Evolutionary conservation across 2,888 invertebrate genomes (phyloP).

Genomic region (Caenorhabditis sp.): DNA sequence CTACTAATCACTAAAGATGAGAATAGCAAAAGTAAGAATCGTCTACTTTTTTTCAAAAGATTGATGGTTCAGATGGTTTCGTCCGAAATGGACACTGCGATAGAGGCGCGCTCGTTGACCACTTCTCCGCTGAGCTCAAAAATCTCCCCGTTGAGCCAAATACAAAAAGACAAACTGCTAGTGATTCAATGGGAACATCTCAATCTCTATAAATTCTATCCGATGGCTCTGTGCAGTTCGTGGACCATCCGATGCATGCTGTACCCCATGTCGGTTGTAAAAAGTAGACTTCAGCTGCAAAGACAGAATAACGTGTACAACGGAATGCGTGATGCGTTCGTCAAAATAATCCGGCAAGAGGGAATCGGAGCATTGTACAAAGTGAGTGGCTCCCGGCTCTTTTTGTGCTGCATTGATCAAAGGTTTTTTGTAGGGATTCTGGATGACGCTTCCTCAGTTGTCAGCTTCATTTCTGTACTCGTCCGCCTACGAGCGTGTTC

Average conservation of each 20-base stretch:
- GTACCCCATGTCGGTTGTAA: conserved; percentile 76
- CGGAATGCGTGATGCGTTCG: conserved; percentile 75
- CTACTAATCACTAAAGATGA: not conserved
- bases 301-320: conserved; percentile 76
- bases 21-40: not conserved
- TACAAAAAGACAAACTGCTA: conserved; percentile 63
- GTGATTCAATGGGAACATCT: conserved; percentile 78
- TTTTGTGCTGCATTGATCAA: too few relatives aligned
- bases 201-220: conserved; percentile 74
- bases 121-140: conserved; percentile 38
- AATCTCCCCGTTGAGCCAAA: conserved; percentile 20
- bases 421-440: conserved; percentile 76
- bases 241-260: conserved; percentile 70
- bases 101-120: conserved; percentile 46
- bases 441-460: conserved; percentile 78
- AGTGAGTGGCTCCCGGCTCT: conserved; percentile 67
- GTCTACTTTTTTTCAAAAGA: conserved; percentile 3
- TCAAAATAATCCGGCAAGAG: conserved; percentile 72
- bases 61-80: conserved; percentile 48
- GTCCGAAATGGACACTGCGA: conserved; percentile 48
- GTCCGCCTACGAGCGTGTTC: conserved; percentile 73
- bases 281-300: conserved; percentile 74
- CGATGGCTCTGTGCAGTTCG: conserved; percentile 68
- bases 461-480: conserved; percentile 77
- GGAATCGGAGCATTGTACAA: conserved; percentile 75